Evolutionary conservation across 2,888 invertebrate species (phyloP), one percentile per base, ranked within the genome.

Genomic region (Erynnis tages): DNA sequence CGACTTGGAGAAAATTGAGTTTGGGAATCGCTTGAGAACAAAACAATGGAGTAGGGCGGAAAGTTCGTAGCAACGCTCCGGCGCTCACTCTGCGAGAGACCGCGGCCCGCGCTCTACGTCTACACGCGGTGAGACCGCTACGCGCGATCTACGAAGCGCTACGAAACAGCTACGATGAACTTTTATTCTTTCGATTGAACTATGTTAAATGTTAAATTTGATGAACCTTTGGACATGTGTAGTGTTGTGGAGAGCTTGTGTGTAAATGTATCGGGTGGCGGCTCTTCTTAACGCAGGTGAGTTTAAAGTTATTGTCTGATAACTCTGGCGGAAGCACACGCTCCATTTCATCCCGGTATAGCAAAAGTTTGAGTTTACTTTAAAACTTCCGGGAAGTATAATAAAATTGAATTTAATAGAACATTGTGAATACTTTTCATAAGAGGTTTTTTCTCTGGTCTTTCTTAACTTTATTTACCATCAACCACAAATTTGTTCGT

Each of bases 81-180:
- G n/a, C n/a, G n/a, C n/a, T n/a, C n/a, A n/a, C n/a, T n/a, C n/a
- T n/a, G n/a, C n/a, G n/a, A n/a, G n/a, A n/a, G n/a, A n/a, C n/a
- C 5, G 7, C 25, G 43, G 50, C 38, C 48, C 21, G 41, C 49
- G 53, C 61, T 61, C 53, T 62, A n/a, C n/a, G n/a, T n/a, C n/a
- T n/a, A n/a, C n/a, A n/a, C 57, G 43, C 56, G 58, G 43, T 37
- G 50, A 54, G 57, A 49, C 41, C 56, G 54, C 56, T 53, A 34
- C 30, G 37, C 50, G 50, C 44, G 52, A 17, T 52, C 23, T 34
- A 35, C 45, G 34, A 14, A 13, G 13, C 16, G 2, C 8, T 29
- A 38, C 47, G 38, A 8, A n/a, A 13, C 1, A 16, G 29, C 27
- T 38, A 38, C 29, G 30, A 27, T 16, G 34, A 37, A 37, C n/a